Evolutionary conservation across 2,888 invertebrate species (phyloP).

Genomic region (Eupeodes luniger): DNA sequence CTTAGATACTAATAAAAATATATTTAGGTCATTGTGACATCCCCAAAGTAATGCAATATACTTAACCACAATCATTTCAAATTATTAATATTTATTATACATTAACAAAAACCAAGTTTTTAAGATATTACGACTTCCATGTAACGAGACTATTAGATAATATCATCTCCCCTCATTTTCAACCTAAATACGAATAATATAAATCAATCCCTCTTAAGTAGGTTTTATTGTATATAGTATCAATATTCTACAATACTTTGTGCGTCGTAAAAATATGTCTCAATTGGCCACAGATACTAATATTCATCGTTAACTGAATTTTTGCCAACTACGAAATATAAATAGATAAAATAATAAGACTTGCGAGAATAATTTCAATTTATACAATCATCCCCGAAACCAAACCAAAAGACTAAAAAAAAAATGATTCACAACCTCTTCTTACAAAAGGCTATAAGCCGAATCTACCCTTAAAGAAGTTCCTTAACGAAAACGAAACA

Average conservation of each 20-base stretch:
- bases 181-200: conserved; percentile 4
- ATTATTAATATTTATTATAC: too few species aligned
- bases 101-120: too few species aligned
- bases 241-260: conserved; percentile 4
- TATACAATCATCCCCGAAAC: conserved; percentile 1
- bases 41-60: too few species aligned
- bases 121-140: too few species aligned
- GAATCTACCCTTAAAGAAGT: conserved; percentile 15
- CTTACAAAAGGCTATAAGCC: background rate
- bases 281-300: conserved; percentile 43
- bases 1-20: too few species aligned
- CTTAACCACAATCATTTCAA: too few species aligned
- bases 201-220: conserved; percentile 1
- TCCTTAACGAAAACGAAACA: background rate
- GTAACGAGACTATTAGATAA: background rate
- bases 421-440: conserved; percentile 24
- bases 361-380: conserved; percentile 39
- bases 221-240: background rate
- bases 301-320: conserved; percentile 35
- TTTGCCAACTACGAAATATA: conserved; percentile 22
- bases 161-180: background rate
- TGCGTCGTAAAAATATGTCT: conserved; percentile 41
- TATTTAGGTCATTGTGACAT: too few species aligned
- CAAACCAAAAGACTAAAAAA: background rate
- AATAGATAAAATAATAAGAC: conserved; percentile 35